Conservation (phyloP, 37 sponge, comb jelly and placozoan species). For the Oscarella lobularis region DNA sequence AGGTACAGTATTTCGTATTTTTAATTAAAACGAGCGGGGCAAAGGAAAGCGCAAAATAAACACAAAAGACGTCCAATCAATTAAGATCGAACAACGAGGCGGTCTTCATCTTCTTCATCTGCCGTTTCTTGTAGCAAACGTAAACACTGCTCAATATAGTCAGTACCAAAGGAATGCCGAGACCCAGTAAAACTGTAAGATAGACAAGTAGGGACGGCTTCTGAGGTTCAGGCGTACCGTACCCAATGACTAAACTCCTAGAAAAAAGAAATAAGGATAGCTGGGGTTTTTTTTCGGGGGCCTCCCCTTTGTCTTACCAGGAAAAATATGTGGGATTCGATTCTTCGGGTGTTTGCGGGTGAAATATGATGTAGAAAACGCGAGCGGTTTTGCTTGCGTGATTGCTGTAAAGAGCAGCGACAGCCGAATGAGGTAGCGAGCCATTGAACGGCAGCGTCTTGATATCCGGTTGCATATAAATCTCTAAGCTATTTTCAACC, state of each 20-base stretch:
- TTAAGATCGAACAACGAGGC: too few relatives aligned
- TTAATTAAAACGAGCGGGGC: too few relatives aligned
- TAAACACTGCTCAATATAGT: neutral
- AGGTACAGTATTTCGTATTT: too few relatives aligned
- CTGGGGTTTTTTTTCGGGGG: too few relatives aligned
- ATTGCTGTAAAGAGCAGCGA: neutral
- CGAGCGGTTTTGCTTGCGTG: neutral
- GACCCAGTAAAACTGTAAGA: neutral
- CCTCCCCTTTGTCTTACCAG: neutral
- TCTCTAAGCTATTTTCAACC: neutral
- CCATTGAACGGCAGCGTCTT: neutral
- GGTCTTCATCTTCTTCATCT: neutral
- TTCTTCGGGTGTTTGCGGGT: neutral
- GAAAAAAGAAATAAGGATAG: neutral
- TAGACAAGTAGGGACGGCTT: neutral
- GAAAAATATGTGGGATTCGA: neutral
- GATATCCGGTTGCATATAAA: neutral
- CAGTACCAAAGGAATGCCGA: neutral
- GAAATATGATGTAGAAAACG: neutral
- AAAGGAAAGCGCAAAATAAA: too few relatives aligned
- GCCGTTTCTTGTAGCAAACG: neutral
- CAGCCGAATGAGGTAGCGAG: neutral
- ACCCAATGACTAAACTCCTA: neutral
- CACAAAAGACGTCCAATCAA: too few relatives aligned
- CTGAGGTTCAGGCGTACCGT: neutral